phyloP scores from a whole-genome alignment of 2,113 vertebrate species.

The Lathamus discolor region DNA sequence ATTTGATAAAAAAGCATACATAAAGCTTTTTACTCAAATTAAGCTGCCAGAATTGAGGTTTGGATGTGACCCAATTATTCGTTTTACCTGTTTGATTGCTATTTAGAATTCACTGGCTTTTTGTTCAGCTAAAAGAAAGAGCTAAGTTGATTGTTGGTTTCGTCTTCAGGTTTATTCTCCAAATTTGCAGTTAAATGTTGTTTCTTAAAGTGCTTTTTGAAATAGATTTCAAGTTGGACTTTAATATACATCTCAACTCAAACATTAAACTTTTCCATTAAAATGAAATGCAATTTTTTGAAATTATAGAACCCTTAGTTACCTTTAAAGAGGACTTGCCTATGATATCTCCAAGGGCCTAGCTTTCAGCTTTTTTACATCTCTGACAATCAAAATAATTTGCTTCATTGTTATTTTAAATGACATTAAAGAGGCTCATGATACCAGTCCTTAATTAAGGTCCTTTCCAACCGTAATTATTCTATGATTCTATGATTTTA shows the following conservation, averaged over 20 bases:
- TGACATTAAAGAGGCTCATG: background rate
- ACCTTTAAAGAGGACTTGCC: background rate
- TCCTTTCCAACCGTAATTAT: too few species aligned
- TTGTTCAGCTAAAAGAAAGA: background rate
- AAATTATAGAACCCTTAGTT: background rate
- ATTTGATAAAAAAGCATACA: background rate
- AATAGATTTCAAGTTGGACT: background rate
- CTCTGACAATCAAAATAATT: background rate
- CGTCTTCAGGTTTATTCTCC: background rate
- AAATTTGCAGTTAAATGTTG: background rate
- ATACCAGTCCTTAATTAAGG: background rate
- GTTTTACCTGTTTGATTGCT: background rate
- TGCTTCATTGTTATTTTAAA: background rate
- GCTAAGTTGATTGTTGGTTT: background rate
- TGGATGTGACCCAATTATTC: background rate
- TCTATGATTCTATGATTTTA: background rate
- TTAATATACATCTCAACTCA: background rate
- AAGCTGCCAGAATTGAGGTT: background rate
- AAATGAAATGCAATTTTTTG: background rate
- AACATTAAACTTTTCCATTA: background rate
- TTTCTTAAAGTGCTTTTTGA: background rate
- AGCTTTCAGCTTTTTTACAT: background rate
- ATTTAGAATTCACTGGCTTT: background rate
- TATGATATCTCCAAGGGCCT: background rate
- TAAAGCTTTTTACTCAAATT: slow-evolving; percentile 19